Conservation (phyloP, 2,797 vertebrate genomes). For the Manis crassicaudata region DNA sequence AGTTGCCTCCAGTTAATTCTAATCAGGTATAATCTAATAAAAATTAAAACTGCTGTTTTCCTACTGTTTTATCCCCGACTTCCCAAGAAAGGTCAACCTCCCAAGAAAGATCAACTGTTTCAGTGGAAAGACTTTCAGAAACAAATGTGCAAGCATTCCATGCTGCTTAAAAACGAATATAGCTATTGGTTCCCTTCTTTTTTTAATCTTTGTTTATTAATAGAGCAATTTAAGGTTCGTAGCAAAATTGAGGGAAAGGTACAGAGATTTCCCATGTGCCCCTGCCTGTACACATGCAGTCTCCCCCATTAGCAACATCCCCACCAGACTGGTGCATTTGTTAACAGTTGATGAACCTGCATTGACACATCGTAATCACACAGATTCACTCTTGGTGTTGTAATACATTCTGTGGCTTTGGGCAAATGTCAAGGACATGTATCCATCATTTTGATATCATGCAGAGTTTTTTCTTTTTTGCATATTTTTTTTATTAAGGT, state of each 20-base stretch:
- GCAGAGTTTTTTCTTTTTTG: too few species aligned
- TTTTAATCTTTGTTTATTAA: not conserved
- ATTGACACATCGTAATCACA: not conserved
- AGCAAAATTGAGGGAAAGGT: not conserved
- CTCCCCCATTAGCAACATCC: not conserved
- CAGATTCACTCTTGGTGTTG: not conserved
- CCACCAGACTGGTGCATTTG: not conserved
- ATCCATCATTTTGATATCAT: not conserved
- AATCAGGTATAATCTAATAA: constrained; percentile 19
- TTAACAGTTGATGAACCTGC: not conserved
- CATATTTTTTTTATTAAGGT: too few species aligned
- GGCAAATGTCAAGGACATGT: not conserved
- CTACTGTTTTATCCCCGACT: not conserved
- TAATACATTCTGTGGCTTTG: not conserved
- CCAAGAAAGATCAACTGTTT: constrained; percentile 21
- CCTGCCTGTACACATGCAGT: not conserved
- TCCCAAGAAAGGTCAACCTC: not conserved
- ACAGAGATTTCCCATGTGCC: not conserved
- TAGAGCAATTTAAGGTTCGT: not conserved
- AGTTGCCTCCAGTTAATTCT: constrained; percentile 31
- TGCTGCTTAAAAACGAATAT: constrained; percentile 40
- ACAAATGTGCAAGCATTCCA: constrained; percentile 13
- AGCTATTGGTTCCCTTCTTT: not conserved
- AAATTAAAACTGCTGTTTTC: constrained; percentile 21
- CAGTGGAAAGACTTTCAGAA: constrained; percentile 47